Percentiles rank a stretch among this genome's conserved stretches.
phyloP scores from a whole-genome alignment of 1,140 invertebrate species.

The Zaprionus lachaisei region DNA sequence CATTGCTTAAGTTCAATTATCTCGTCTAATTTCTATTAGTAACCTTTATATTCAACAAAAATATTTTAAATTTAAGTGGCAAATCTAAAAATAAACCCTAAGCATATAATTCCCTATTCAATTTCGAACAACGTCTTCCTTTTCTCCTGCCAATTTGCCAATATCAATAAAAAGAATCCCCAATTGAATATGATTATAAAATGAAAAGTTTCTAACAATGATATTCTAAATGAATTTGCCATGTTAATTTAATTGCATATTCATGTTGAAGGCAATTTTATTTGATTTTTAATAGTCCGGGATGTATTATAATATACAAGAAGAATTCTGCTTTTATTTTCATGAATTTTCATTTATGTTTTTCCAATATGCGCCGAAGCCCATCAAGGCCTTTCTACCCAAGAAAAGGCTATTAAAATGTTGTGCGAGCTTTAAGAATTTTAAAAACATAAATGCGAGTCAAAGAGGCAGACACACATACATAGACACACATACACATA shows the following conservation, averaged over 20 bases:
- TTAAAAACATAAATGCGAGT: neutral
- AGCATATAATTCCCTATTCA: neutral
- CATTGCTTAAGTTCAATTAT: neutral
- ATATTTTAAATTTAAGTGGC: neutral
- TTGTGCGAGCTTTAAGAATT: neutral
- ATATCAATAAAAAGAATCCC: neutral
- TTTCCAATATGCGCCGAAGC: neutral
- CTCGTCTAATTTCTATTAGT: neutral
- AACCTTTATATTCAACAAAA: too few species aligned
- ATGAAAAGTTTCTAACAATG: neutral
- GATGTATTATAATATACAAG: neutral
- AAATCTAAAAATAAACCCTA: neutral
- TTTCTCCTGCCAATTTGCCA: neutral
- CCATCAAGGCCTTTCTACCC: neutral
- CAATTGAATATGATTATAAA: neutral
- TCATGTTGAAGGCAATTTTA: neutral
- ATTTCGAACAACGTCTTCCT: neutral
- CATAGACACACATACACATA: neutral
- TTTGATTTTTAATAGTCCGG: conserved; percentile 2
- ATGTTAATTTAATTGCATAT: conserved; percentile 2
- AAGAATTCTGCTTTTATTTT: neutral
- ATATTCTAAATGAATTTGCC: neutral
- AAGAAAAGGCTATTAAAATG: neutral
- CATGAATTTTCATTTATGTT: neutral
- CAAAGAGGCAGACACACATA: neutral